Percentiles rank a stretch among this genome's conserved stretches.
Evolutionary conservation across 1,140 invertebrate genomes (phyloP).

Genomic region (Idris sp.): DNA sequence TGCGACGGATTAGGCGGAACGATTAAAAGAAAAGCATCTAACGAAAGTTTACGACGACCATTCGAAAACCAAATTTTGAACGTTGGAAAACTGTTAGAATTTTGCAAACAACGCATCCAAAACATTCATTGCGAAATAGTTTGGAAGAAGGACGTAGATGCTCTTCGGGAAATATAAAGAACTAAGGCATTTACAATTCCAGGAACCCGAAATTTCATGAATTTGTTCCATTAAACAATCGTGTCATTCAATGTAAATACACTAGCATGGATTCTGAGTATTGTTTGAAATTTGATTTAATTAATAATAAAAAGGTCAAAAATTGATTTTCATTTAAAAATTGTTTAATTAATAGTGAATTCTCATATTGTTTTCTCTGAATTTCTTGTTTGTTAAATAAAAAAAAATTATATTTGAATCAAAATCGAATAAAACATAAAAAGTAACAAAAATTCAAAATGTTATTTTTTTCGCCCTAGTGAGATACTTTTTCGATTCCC

Average conservation of each 20-base stretch:
- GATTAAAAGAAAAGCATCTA: background rate
- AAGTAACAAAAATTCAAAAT: no score
- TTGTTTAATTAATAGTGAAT: no score
- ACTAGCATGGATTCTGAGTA: no score
- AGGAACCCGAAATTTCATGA: slow-evolving; percentile 30
- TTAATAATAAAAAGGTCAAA: slow-evolving; percentile 9
- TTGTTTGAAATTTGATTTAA: no score
- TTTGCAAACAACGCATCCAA: slow-evolving; percentile 22
- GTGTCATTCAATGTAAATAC: slow-evolving; percentile 27
- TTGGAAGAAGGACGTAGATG: slow-evolving; percentile 19
- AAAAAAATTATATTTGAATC: no score
- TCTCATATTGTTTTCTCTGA: no score
- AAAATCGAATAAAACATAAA: no score
- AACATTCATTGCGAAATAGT: slow-evolving; percentile 28
- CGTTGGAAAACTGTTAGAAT: slow-evolving; percentile 23
- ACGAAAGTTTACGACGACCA: slow-evolving; percentile 8
- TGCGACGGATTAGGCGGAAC: slow-evolving; percentile 28
- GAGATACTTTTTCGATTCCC: no score
- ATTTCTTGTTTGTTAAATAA: no score
- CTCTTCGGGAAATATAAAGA: slow-evolving; percentile 1
- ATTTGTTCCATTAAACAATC: slow-evolving; percentile 23
- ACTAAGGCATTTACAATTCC: slow-evolving; percentile 21
- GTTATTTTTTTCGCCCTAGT: no score
- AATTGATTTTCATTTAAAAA: no score
- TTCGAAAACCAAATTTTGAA: slow-evolving; percentile 15